Evolutionary conservation across 2,888 invertebrate genomes (phyloP).

Genomic region (Tromatobia lineatoria): DNA sequence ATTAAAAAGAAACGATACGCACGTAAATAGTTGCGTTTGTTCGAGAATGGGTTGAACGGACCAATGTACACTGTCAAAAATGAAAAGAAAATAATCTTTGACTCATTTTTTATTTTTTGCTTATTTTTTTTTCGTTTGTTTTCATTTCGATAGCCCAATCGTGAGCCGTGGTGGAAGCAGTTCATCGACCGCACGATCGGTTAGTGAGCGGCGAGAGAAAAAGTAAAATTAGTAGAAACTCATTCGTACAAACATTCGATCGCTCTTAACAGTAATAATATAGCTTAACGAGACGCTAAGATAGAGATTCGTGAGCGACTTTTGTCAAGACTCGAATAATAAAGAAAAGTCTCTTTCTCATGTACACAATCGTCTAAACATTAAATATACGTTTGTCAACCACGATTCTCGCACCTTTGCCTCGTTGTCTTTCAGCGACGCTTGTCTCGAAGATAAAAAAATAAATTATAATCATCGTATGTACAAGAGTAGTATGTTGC

Average conservation of each 20-base stretch:
- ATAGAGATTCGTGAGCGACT: slow-evolving; percentile 51
- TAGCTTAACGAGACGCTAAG: slow-evolving; percentile 45
- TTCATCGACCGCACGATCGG: slow-evolving; percentile 51
- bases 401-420: slow-evolving; percentile 39
- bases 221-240: slow-evolving; percentile 59
- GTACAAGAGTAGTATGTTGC: slow-evolving; percentile 68
- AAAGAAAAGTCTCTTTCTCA: slow-evolving; percentile 18
- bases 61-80: slow-evolving; percentile 26
- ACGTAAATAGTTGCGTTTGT: slow-evolving; percentile 20
- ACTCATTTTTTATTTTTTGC: slow-evolving; percentile 60
- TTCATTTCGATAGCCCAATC: slow-evolving; percentile 54
- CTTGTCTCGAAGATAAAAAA: slow-evolving; percentile 68
- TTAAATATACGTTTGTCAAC: slow-evolving; percentile 6
- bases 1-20: slow-evolving; percentile 30
- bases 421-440: slow-evolving; percentile 66
- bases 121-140: slow-evolving; percentile 38
- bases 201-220: slow-evolving; percentile 54
- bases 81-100: slow-evolving; percentile 57
- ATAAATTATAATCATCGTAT: slow-evolving; percentile 69
- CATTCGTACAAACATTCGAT: slow-evolving; percentile 69
- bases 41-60: slow-evolving; percentile 48
- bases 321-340: slow-evolving; percentile 54
- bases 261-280: slow-evolving; percentile 56
- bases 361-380: slow-evolving; percentile 1
- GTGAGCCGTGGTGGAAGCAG: slow-evolving; percentile 49